Evolutionary conservation across 1,140 invertebrate genomes (phyloP).

Genomic region (Tetramorium parvispinum): DNA sequence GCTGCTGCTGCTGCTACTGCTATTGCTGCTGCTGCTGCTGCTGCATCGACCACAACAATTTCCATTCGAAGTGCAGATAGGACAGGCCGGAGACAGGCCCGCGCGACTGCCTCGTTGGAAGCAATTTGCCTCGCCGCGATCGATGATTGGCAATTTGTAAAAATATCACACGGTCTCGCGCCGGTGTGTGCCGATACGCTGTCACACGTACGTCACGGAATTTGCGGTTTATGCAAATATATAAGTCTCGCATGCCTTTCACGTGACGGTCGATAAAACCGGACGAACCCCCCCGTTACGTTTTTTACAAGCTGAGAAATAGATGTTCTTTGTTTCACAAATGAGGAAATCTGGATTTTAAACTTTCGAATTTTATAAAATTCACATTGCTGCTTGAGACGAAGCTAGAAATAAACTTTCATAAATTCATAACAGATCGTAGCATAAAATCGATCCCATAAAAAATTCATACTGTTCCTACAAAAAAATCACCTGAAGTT

Average conservation of each 20-base stretch:
- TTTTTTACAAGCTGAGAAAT: background rate
- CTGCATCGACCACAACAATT: slow-evolving; percentile 48
- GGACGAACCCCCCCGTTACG: background rate
- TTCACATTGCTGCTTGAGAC: background rate
- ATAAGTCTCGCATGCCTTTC: slow-evolving; percentile 35
- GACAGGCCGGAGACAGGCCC: slow-evolving; percentile 35
- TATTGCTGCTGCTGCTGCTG: background rate
- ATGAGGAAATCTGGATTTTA: background rate
- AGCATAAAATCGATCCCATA: background rate
- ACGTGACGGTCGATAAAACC: slow-evolving; percentile 12
- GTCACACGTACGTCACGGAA: slow-evolving; percentile 58
- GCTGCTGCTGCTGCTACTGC: background rate
- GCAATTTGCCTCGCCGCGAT: slow-evolving; percentile 76
- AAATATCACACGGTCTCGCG: slow-evolving; percentile 75
- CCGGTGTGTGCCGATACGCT: slow-evolving; percentile 62
- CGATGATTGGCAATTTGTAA: slow-evolving; percentile 81
- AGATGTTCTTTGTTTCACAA: background rate
- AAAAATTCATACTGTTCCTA: background rate
- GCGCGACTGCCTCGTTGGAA: slow-evolving; percentile 66
- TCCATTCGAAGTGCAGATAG: slow-evolving; percentile 61
- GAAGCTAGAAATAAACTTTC: background rate
- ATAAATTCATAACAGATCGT: background rate
- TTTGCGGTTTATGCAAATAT: slow-evolving; percentile 66
- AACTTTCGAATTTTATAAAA: background rate
- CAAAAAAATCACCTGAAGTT: background rate